Evolutionary conservation across 1,140 invertebrate species (phyloP), one percentile per base, ranked within the genome.

Genomic region (Harlomillsia oculata): DNA sequence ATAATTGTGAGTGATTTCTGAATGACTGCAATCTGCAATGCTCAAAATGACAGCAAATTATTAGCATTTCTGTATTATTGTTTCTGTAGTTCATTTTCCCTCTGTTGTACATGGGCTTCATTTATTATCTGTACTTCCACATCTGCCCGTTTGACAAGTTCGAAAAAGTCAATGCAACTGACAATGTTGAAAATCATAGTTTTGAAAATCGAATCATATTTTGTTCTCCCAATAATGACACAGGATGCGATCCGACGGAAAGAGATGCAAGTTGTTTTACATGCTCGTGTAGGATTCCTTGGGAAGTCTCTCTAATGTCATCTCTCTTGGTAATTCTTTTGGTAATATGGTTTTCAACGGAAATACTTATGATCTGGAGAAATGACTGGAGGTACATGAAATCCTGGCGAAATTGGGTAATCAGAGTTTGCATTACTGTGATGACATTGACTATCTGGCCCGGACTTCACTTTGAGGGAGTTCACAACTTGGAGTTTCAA

Each of bases 401-500:
- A 23, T 37, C 14, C n/a, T 57, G 55, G 55, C 34, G 48, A 18
- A 57, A 46, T 34, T 57, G 55, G 55, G 48, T 56, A 0, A 23
- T 29, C n/a, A 30, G 25, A 41, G 9, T 43, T 26, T 20, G 37
- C 2, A n/a, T 57, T 29, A 20, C 43, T 5, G 26, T 30, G 14
- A 53, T 57, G 29, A 41, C n/a, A 5, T 23, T 58, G 43, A 43
- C 54, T 0, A 30, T 62, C 16, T 48, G 49, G 39, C 60, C 60
- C 34, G 52, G 21, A 1, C 21, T 57, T 11, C 55, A 57, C 26
- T 54, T 58, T 26, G 48, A 30, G 39, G 9, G 44, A 41, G 34
- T 48, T 53, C 16, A 53, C 37, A 34, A 51, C n/a, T 48, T 29
- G 14, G 3, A 25, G 3, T 59, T 46, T 32, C 54, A 53, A 28